Evolutionary conservation across 2,113 vertebrate species (phyloP).

Genomic region (Irena cyanogastra): DNA sequence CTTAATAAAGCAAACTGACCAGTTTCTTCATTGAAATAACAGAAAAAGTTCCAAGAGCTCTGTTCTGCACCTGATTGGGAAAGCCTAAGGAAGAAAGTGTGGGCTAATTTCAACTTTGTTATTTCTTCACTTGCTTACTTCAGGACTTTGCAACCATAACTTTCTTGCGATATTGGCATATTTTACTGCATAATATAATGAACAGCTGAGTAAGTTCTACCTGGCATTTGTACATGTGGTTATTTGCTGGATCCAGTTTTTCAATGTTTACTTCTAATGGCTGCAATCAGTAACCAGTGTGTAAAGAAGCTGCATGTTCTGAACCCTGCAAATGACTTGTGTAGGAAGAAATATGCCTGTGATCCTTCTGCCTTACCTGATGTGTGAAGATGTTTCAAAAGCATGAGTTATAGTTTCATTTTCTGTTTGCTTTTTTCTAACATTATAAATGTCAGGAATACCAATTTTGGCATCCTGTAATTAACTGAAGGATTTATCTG

Average conservation of each 20-base stretch:
- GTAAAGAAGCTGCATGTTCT: neutral
- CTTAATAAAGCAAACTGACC: neutral
- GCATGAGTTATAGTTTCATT: neutral
- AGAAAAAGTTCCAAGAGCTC: neutral
- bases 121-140: neutral
- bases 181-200: constrained; percentile 1
- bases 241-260: neutral
- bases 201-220: neutral
- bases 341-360: neutral
- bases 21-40: neutral
- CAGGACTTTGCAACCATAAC: neutral
- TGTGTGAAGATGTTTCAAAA: neutral
- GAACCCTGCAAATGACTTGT: neutral
- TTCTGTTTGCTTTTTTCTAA: constrained; percentile 1
- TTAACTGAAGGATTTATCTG: neutral
- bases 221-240: neutral
- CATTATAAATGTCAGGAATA: neutral
- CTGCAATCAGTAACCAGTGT: neutral
- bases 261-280: neutral
- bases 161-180: neutral
- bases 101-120: neutral
- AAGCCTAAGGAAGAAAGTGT: neutral
- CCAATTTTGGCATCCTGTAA: neutral
- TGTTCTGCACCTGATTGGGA: neutral
- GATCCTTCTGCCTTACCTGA: neutral